These are phyloP conservation scores for Hydractinia symbiolongicarpus DNA, from an alignment of 30 jellyfish, hydroid and myxozoan genomes.

Conservation along the genomic window DNA sequence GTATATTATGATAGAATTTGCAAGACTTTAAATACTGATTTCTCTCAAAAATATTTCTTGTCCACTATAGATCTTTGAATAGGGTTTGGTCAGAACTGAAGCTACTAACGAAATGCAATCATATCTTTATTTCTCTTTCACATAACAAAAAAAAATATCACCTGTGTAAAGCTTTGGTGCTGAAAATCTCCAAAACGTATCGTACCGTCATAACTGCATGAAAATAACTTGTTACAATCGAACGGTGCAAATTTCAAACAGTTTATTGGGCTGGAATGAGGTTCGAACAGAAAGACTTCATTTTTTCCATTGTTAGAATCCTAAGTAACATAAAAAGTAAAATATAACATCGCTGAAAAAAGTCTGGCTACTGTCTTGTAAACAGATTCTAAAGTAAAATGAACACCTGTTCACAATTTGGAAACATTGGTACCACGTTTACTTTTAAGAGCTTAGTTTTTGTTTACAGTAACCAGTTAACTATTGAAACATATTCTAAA, in stretches of 20 bases:
- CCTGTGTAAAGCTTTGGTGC: slow-evolving; percentile 58
- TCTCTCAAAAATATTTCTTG: no score
- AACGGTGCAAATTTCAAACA: slow-evolving; percentile 53
- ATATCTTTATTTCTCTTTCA: neutral
- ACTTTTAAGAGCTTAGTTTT: no score
- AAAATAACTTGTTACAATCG: slow-evolving; percentile 45
- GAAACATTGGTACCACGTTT: neutral
- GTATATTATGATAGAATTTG: no score
- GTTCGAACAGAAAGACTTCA: slow-evolving; percentile 63
- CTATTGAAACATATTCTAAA: no score
- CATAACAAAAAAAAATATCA: neutral
- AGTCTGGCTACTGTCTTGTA: no score
- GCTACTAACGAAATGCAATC: slow-evolving; percentile 15
- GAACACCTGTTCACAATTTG: no score
- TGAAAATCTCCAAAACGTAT: slow-evolving; percentile 70
- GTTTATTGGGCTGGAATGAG: slow-evolving; percentile 76
- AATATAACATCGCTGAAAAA: neutral
- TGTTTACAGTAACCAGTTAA: no score
- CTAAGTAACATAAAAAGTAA: slow-evolving; percentile 19
- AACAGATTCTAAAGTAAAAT: no score
- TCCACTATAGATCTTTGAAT: neutral
- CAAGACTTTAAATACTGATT: no score
- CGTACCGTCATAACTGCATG: slow-evolving; percentile 92
- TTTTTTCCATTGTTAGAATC: slow-evolving; percentile 63
- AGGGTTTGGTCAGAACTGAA: slow-evolving; percentile 8